Evolutionary conservation across 2,113 vertebrate genomes (phyloP).

Genomic region (Ursus arctos): DNA sequence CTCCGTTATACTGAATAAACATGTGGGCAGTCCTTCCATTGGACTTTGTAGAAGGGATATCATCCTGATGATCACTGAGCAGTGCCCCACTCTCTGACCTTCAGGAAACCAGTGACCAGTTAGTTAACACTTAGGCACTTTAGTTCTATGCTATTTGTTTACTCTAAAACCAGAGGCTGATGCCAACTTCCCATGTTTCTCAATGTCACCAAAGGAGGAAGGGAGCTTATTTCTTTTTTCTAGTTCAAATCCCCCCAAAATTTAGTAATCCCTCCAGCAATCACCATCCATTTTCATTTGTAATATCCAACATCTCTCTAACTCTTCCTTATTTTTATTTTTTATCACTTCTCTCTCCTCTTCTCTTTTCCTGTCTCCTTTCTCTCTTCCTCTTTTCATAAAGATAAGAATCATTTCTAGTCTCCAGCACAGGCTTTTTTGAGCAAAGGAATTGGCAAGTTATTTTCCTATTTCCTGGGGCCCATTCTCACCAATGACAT

Average conservation of each 20-base stretch:
- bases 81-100: background rate
- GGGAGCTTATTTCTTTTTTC: background rate
- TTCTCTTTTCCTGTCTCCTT: background rate
- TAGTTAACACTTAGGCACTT: background rate
- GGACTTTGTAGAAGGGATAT: background rate
- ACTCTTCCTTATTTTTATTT: background rate
- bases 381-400: background rate
- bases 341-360: background rate
- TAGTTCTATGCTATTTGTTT: background rate
- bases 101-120: background rate
- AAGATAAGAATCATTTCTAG: background rate
- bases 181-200: background rate
- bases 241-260: background rate
- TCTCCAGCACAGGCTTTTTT: background rate
- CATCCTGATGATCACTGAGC: background rate
- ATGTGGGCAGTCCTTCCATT: background rate
- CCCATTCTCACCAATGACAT: background rate
- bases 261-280: background rate
- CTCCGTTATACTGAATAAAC: background rate
- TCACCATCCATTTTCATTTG: background rate
- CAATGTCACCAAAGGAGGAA: background rate
- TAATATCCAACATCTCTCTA: background rate
- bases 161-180: background rate
- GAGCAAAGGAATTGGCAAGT: background rate
- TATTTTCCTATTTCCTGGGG: slow-evolving; percentile 12